Base-by-base conservation (phyloP, 1,140 invertebrate species). In the Drosophila repletoides region DNA sequence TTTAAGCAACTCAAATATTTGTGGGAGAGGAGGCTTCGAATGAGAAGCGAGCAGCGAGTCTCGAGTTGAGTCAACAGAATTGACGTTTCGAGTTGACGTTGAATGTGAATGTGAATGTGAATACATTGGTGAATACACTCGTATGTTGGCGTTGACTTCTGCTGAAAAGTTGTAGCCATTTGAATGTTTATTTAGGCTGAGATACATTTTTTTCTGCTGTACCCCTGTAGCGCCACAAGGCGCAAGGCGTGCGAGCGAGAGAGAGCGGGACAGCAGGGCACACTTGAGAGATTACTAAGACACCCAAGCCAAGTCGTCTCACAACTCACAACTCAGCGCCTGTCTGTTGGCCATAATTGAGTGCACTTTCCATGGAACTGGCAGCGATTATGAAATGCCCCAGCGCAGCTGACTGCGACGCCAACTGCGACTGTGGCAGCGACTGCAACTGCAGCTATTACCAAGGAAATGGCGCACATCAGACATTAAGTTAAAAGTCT, bases 321-420 rank as follows among this genome's bases (percentile, higher is more conserved):
- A 24, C n/a, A 9, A 58, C 33, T 33, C 45, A 49, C 26, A 67
- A 60, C 63, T 66, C 53, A 74, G 66, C 71, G 79, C 71, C 76
- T 86, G 80, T 80, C 80, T 87, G 81, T 87, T 86, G 80, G 76
- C 81, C 80, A 86, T 86, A 86, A 86, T 86, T 86, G 80, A 86
- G 80, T 86, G 80, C 80, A 86, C 80, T 86, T 86, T 86, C 80
- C 80, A 80, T 56, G 80, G 80, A 84, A 84, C 75, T 86, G 75
- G 80, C 80, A 76, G 51, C 75, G 72, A 86, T 86, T 80, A 86
- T 84, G 80, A 86, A 84, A 86, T 86, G 67, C 71, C 14, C n/a
- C n/a, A n/a, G n/a, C n/a, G n/a, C n/a, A n/a, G n/a, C n/a, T n/a
- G n/a, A n/a, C n/a, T 24, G 21, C 38, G 36, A 31, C 58, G 14